phyloP scores from a whole-genome alignment of 2,113 vertebrate species.

The Sceloporus undulatus region DNA sequence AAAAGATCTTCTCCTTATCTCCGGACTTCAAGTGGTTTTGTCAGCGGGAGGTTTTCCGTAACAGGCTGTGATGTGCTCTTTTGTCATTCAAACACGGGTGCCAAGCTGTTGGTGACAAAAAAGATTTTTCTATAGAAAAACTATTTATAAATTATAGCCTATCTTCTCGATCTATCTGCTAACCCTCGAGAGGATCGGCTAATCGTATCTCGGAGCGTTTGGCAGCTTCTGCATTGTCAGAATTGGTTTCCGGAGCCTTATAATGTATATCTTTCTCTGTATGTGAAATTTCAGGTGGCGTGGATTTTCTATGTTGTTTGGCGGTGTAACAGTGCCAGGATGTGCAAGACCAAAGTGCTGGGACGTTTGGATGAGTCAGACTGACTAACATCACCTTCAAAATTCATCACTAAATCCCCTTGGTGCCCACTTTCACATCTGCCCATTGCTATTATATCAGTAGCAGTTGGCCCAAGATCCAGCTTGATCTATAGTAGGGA shows the following conservation, averaged over 20 bases:
- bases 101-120: neutral
- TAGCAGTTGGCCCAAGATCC: neutral
- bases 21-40: constrained; percentile 21
- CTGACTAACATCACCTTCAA: neutral
- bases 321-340: too few species aligned
- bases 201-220: neutral
- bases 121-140: constrained; percentile 21
- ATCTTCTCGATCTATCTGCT: neutral
- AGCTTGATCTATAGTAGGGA: too few species aligned
- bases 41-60: constrained; percentile 38
- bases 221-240: neutral
- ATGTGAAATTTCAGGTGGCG: neutral
- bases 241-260: neutral
- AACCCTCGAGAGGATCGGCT: neutral
- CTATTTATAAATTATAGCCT: constrained; percentile 11
- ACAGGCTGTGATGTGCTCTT: neutral
- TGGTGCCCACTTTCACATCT: neutral
- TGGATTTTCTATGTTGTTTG: neutral
- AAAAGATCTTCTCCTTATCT: constrained; percentile 7
- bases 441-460: too few species aligned
- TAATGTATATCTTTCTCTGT: neutral
- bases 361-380: too few species aligned
- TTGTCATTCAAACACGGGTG: neutral
- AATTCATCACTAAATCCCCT: neutral
- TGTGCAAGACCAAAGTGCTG: too few species aligned